These are phyloP conservation scores for Coryphaenoides rupestris DNA, from an alignment of 2,113 vertebrate species.

Conservation along the genomic window DNA sequence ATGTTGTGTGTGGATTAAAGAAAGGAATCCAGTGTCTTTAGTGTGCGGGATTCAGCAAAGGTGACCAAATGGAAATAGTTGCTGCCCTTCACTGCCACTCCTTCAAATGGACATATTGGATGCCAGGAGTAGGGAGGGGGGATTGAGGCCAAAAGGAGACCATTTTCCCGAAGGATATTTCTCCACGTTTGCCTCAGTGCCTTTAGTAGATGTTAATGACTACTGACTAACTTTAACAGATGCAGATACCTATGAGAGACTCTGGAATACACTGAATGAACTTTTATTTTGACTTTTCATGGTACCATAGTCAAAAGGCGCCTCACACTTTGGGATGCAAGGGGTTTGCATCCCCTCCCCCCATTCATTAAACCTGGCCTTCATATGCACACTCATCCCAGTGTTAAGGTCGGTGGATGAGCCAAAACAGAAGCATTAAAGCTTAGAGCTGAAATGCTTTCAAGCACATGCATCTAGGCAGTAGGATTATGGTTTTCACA, in stretches of 20 bases:
- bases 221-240: not conserved
- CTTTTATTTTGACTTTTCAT: slow-evolving; percentile 16
- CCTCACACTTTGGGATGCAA: too few relatives aligned
- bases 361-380: too few relatives aligned
- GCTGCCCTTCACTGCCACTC: slow-evolving; percentile 19
- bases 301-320: not conserved
- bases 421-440: too few relatives aligned
- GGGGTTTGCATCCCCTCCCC: too few relatives aligned
- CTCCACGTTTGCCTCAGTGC: slow-evolving; percentile 48
- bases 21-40: slow-evolving; percentile 4
- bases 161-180: slow-evolving; percentile 20
- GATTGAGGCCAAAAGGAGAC: slow-evolving; percentile 45
- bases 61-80: slow-evolving; percentile 24
- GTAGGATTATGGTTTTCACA: too few relatives aligned
- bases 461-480: too few relatives aligned
- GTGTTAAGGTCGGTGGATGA: too few relatives aligned
- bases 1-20: slow-evolving; percentile 8
- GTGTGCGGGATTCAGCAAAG: slow-evolving; percentile 6
- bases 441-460: too few relatives aligned
- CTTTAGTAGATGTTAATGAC: slow-evolving; percentile 40
- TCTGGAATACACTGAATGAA: slow-evolving; percentile 10
- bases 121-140: slow-evolving; percentile 14
- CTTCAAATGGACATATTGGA: slow-evolving; percentile 24
- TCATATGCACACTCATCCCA: too few relatives aligned
- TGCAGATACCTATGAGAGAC: slow-evolving; percentile 16